A percentile compares a stretch with the other conserved stretches of the same genome.
Evolutionary conservation across 1,140 invertebrate genomes (phyloP).

Genomic region (Lamellibrachia luymesi): DNA sequence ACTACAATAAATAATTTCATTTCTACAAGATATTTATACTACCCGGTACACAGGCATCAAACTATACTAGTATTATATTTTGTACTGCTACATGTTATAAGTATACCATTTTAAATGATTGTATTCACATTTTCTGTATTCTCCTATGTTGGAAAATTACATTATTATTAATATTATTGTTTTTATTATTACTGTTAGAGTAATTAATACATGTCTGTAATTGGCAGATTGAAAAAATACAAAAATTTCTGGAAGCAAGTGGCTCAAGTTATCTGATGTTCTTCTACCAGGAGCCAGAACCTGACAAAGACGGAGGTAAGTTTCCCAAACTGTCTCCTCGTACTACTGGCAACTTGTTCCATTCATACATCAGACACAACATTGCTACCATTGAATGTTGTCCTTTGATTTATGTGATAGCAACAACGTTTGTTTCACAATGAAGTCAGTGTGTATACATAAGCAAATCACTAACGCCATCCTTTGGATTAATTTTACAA

Average conservation of each 20-base stretch:
- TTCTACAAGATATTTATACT: too few species aligned
- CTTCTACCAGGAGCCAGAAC: constrained; percentile 69
- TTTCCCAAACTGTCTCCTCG: neutral
- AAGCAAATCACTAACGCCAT: neutral
- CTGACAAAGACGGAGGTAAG: constrained; percentile 69
- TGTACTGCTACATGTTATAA: too few species aligned
- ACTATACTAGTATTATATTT: too few species aligned
- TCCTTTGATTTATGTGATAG: neutral
- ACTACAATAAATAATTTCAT: too few species aligned
- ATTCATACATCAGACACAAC: neutral
- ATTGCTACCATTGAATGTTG: neutral
- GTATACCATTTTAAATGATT: too few species aligned
- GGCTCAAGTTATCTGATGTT: constrained; percentile 49
- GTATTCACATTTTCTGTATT: too few species aligned
- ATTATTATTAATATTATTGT: too few species aligned
- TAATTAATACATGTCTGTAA: neutral
- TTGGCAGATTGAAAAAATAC: constrained; percentile 52
- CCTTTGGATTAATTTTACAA: neutral
- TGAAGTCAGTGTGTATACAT: neutral
- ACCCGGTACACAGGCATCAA: too few species aligned
- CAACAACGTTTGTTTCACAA: neutral
- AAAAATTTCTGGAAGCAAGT: constrained; percentile 51
- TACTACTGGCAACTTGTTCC: neutral
- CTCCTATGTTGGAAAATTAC: too few species aligned
- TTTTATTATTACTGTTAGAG: too few species aligned